phyloP scores from a whole-genome alignment of 2,113 vertebrate species.

The Gallinago jamesoni region DNA sequence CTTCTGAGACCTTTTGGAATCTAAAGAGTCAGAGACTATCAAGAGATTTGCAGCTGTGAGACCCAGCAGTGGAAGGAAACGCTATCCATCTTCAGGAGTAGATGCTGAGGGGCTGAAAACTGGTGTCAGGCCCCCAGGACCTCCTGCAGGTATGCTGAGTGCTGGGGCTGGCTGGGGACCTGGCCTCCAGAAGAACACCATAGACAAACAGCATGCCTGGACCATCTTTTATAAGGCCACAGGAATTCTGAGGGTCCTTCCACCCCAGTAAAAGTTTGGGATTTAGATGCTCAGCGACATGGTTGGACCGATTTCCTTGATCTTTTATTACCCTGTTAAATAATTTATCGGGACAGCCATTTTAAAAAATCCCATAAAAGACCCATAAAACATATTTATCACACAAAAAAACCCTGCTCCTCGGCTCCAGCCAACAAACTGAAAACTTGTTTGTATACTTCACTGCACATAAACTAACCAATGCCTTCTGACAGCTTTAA shows the following conservation, averaged over 20 bases:
- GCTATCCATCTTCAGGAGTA: background rate
- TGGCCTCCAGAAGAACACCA: background rate
- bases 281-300: slow-evolving; percentile 12
- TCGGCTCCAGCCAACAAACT: slow-evolving; percentile 39
- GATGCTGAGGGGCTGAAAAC: background rate
- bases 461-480: slow-evolving; percentile 60
- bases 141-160: background rate
- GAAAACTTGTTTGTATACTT: slow-evolving; percentile 63
- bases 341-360: slow-evolving; percentile 66
- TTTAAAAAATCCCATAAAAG: slow-evolving; percentile 64
- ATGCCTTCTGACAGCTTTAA: slow-evolving; percentile 62
- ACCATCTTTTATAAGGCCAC: background rate
- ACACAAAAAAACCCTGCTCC: background rate
- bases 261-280: slow-evolving; percentile 25
- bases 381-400: slow-evolving; percentile 67
- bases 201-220: background rate
- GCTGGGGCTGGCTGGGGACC: background rate
- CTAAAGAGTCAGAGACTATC: background rate
- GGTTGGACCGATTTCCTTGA: slow-evolving; percentile 58
- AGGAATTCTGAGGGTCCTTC: slow-evolving; percentile 14
- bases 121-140: background rate
- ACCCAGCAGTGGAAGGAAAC: background rate
- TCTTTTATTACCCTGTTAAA: slow-evolving; percentile 67
- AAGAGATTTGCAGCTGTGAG: background rate
- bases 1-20: background rate